Conservation (phyloP, 1,140 invertebrate genomes). For the Microplitis demolitor region DNA sequence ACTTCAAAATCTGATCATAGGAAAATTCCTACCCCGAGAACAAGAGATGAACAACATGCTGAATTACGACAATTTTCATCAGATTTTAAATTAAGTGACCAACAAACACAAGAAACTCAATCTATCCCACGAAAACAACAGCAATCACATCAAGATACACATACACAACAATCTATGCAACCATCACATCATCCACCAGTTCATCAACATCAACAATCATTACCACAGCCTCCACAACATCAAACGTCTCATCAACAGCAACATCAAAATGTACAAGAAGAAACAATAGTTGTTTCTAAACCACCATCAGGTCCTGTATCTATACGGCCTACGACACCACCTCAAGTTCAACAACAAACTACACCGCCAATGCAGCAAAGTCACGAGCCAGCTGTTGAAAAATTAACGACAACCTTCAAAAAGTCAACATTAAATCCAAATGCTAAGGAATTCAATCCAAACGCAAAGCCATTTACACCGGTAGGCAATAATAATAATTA, state of each 20-base stretch:
- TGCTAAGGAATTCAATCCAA: conserved; percentile 89
- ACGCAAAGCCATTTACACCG: conserved; percentile 84
- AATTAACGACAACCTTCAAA: conserved; percentile 69
- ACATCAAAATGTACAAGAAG: conserved; percentile 44
- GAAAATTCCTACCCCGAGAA: conserved; percentile 49
- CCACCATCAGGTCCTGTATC: conserved; percentile 49
- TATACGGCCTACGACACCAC: conserved; percentile 45
- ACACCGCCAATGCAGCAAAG: conserved; percentile 40
- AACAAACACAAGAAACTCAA: conserved; percentile 45
- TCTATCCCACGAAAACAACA: conserved; percentile 45
- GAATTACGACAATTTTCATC: conserved; percentile 66
- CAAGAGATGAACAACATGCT: conserved; percentile 61
- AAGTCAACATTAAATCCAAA: conserved; percentile 86
- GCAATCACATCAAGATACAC: conserved; percentile 48
- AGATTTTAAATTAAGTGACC: conserved; percentile 66
- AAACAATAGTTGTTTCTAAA: conserved; percentile 50
- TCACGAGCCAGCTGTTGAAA: conserved; percentile 61
- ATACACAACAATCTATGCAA: conserved; percentile 39
- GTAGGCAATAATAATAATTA: conserved; percentile 64
- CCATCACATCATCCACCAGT: conserved; percentile 45
- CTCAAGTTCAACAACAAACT: conserved; percentile 36
- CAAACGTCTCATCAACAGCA: conserved; percentile 36
- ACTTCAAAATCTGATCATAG: conserved; percentile 51
- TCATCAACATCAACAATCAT: conserved; percentile 45
- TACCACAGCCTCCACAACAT: conserved; percentile 35